phyloP scores from a whole-genome alignment of 1,140 invertebrate species.

The Aphelenchoides besseyi region DNA sequence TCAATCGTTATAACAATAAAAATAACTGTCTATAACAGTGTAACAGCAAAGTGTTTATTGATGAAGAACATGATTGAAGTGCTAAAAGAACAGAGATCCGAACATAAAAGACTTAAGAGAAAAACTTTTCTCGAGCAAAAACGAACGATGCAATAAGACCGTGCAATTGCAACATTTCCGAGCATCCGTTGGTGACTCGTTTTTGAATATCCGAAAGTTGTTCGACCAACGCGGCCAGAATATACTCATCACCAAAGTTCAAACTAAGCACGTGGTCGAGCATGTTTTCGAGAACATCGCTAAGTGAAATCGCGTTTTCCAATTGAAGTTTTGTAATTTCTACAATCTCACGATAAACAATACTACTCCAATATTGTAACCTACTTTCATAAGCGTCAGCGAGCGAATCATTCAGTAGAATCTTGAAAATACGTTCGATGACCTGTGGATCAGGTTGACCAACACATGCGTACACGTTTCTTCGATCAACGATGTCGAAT shows the following conservation, averaged over 20 bases:
- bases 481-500: constrained; percentile 78
- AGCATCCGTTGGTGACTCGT: constrained; percentile 45
- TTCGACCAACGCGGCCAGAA: constrained; percentile 32
- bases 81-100: background rate
- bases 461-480: constrained; percentile 90
- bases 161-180: constrained; percentile 50
- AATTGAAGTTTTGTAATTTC: constrained; percentile 38
- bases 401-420: constrained; percentile 53
- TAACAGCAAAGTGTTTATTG: too few relatives aligned
- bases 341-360: constrained; percentile 29
- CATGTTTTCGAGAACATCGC: constrained; percentile 50
- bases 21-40: too few relatives aligned
- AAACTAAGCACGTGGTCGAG: constrained; percentile 42
- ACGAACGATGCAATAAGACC: constrained; percentile 41
- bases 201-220: constrained; percentile 45
- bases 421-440: constrained; percentile 69
- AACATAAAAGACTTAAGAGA: background rate
- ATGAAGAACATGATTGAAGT: background rate
- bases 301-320: constrained; percentile 46
- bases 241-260: constrained; percentile 36
- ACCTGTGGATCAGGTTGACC: constrained; percentile 87
- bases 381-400: constrained; percentile 39
- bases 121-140: constrained; percentile 28
- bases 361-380: too few relatives aligned
- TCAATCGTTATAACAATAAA: too few relatives aligned